These are phyloP conservation scores for Ericerus pela DNA, from an alignment of 1,140 invertebrate species.

Conservation along the genomic window DNA sequence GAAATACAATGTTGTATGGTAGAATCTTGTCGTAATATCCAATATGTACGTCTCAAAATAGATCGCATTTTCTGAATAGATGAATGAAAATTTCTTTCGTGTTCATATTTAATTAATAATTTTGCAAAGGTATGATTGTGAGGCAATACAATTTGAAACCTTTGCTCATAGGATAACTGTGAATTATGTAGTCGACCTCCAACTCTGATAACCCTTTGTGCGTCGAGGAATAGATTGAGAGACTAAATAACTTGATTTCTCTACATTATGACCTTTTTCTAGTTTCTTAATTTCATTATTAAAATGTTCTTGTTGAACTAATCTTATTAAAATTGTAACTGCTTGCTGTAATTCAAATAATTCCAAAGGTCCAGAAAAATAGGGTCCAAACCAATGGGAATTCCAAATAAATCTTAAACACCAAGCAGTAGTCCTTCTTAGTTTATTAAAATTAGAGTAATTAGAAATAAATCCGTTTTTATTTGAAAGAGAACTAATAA, in stretches of 20 bases:
- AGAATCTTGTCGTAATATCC: not conserved
- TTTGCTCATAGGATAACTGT: not conserved
- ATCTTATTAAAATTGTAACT: not conserved
- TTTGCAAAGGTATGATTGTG: not conserved
- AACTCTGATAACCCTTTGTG: conserved; percentile 10
- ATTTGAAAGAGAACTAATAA: not conserved
- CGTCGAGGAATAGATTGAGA: conserved; percentile 5
- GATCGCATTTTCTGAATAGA: not conserved
- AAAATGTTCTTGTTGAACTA: not conserved
- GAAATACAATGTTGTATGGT: not conserved
- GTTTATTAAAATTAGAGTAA: not conserved
- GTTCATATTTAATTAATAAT: conserved; percentile 11
- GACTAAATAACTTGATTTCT: not conserved
- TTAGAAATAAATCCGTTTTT: not conserved
- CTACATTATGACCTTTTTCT: not conserved
- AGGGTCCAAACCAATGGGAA: not conserved
- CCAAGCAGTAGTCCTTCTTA: not conserved
- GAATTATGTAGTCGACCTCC: conserved; percentile 8
- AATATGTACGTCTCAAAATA: not conserved
- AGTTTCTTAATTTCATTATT: not conserved
- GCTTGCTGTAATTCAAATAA: not conserved
- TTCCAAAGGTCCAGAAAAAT: not conserved
- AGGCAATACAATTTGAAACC: conserved; percentile 3
- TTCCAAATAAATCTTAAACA: not conserved
- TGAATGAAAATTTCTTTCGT: conserved; percentile 5